phyloP scores from a whole-genome alignment of 2,888 invertebrate species.

The Penaeus monodon region DNA sequence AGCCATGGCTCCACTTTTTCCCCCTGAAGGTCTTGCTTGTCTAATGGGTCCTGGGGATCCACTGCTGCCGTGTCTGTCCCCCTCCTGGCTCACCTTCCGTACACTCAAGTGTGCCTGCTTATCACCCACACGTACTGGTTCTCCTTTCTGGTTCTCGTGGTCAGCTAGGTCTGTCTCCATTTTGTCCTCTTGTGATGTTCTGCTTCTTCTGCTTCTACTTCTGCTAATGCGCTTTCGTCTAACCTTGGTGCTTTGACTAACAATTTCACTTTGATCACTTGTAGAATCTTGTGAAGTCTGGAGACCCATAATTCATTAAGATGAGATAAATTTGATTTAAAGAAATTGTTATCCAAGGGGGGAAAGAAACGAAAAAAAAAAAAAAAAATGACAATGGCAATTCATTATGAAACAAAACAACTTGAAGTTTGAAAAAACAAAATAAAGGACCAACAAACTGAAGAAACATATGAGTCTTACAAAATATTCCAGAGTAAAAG shows the following conservation, averaged over 20 bases:
- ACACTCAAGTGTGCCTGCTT: too few relatives aligned
- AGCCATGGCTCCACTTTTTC: too few relatives aligned
- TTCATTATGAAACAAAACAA: too few relatives aligned
- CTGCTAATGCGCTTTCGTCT: conserved; percentile 27
- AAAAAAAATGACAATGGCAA: too few relatives aligned
- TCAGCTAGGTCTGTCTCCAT: conserved; percentile 29
- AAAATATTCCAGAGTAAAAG: too few relatives aligned
- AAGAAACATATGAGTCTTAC: too few relatives aligned
- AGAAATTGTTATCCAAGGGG: background rate
- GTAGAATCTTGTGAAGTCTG: conserved; percentile 21
- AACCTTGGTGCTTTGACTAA: conserved; percentile 7
- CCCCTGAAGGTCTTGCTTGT: too few relatives aligned
- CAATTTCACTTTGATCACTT: background rate
- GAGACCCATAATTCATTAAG: background rate
- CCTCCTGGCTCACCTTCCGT: background rate
- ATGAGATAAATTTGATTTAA: background rate
- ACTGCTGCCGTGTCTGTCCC: background rate
- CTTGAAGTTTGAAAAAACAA: too few relatives aligned
- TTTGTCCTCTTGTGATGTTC: conserved; percentile 15
- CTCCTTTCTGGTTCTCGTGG: background rate
- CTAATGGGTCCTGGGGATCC: too few relatives aligned
- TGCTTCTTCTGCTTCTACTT: conserved; percentile 28
- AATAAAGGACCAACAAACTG: too few relatives aligned
- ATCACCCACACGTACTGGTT: background rate
- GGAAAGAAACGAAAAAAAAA: background rate